Conservation (phyloP, 2,888 invertebrate genomes). For the Pardosa pseudoannulata region DNA sequence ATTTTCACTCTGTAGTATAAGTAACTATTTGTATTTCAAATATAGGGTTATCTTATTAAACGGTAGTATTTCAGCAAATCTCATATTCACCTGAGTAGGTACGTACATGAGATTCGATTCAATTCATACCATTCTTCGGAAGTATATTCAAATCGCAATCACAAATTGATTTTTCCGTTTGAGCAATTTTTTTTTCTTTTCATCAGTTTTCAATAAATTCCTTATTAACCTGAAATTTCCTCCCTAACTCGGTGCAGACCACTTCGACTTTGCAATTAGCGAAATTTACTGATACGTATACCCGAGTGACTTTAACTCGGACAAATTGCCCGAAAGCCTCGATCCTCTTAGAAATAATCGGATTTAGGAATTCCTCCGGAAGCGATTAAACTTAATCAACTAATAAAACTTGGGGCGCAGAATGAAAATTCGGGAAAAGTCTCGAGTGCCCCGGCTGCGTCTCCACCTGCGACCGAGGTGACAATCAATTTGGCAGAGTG, state of each 20-base stretch:
- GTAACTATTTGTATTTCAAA: too few relatives aligned
- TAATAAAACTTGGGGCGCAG: slow-evolving; percentile 51
- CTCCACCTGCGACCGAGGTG: slow-evolving; percentile 34
- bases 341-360: slow-evolving; percentile 55
- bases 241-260: too few relatives aligned
- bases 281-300: slow-evolving; percentile 3
- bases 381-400: slow-evolving; percentile 70
- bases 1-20: too few relatives aligned
- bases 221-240: not conserved
- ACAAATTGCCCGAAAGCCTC: not conserved
- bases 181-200: too few relatives aligned
- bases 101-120: too few relatives aligned
- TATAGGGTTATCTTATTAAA: too few relatives aligned
- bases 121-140: too few relatives aligned
- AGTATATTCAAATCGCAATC: too few relatives aligned
- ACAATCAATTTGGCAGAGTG: slow-evolving; percentile 51
- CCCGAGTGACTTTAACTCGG: not conserved
- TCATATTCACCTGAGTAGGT: too few relatives aligned
- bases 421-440: slow-evolving; percentile 49
- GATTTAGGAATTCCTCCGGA: slow-evolving; percentile 52
- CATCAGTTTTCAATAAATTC: not conserved
- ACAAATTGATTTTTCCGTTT: too few relatives aligned
- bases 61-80: too few relatives aligned
- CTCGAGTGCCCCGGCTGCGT: not conserved
- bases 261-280: slow-evolving; percentile 1